Base-by-base conservation (phyloP, 2,888 invertebrate genomes). In the Drosophila meridionalis region DNA sequence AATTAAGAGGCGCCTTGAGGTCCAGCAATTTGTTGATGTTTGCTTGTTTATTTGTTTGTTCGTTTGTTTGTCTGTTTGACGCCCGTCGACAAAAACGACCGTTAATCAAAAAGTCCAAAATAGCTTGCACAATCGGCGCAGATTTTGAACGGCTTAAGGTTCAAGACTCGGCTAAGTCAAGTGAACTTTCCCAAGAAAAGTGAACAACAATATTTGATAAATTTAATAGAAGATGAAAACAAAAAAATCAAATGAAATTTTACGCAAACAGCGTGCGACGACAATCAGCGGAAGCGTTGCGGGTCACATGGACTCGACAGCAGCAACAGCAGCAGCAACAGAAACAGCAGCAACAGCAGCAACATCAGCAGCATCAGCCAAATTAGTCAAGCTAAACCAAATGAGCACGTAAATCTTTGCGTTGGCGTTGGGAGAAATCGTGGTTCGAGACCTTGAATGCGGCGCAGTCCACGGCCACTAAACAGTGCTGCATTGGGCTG, bases 201-300 rank as follows among this genome's bases (percentile, higher is more conserved):
- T 73, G 14, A 55, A 40, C 14, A 40, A 30, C 42, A 67, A 71
- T 58, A 62, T 50, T 78, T 59, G 38, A 58, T 66, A 71, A 73
- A 76, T 72, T 71, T 76, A 81, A 84, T 83, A 14, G 8, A 30
- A n/a, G 8, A 20, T 20, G 67, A 71, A 79, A 85, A 78, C 69
- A 43, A 45, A 57, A 59, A 63, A 78, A 81, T 62, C 66, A 88
- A 77, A 82, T 83, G 73, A 71, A 76, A 83, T 87, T 80, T 50
- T 72, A 83, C 80, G 80, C 87, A 82, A 73, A 55, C 72, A 60
- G 28, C 78, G 73, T 69, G 70, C 72, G 76, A 76, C 83, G 83
- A 83, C 83, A 82, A 83, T 79, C 89, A 80, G 79, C 91, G 91
- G 89, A 91, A 90, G 91, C 84, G 87, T 82, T 83, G 73, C 90